These are phyloP conservation scores for Listronotus oregonensis DNA, from an alignment of 1,140 invertebrate species.

Conservation along the genomic window DNA sequence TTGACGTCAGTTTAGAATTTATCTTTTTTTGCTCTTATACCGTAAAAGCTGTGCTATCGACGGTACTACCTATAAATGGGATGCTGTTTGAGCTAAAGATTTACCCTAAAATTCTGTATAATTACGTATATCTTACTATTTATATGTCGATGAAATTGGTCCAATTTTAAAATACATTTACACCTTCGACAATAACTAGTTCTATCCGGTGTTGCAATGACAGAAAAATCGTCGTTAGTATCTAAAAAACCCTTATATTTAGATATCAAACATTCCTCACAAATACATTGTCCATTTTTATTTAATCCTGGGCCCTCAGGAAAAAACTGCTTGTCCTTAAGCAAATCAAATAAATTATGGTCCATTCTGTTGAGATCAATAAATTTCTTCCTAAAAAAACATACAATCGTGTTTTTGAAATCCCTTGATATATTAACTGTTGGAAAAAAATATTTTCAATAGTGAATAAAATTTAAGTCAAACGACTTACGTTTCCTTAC, in stretches of 20 bases:
- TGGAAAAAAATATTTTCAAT: no score
- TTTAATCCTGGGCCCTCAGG: conserved; percentile 41
- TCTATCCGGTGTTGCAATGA: conserved; percentile 23
- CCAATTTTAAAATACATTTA: conserved; percentile 37
- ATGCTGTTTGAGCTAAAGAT: no score
- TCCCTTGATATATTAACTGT: no score
- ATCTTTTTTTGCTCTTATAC: no score
- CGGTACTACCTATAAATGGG: no score
- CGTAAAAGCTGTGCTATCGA: no score
- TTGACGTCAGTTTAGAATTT: no score
- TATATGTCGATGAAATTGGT: conserved; percentile 42
- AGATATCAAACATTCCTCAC: conserved; percentile 47
- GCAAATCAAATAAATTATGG: conserved; percentile 42
- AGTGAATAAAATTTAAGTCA: no score
- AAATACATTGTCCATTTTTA: conserved; percentile 47
- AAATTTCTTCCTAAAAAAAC: conserved; percentile 35
- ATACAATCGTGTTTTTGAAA: background rate
- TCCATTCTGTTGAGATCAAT: conserved; percentile 41
- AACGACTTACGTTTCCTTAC: conserved; percentile 38
- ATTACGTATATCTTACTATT: conserved; percentile 36
- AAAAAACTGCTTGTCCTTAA: conserved; percentile 41
- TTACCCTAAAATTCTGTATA: no score
- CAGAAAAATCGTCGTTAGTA: conserved; percentile 25
- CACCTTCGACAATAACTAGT: conserved; percentile 39
- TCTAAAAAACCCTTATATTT: conserved; percentile 41